phyloP scores from a whole-genome alignment of 2,797 vertebrate species.

The Acridotheres tristis region DNA sequence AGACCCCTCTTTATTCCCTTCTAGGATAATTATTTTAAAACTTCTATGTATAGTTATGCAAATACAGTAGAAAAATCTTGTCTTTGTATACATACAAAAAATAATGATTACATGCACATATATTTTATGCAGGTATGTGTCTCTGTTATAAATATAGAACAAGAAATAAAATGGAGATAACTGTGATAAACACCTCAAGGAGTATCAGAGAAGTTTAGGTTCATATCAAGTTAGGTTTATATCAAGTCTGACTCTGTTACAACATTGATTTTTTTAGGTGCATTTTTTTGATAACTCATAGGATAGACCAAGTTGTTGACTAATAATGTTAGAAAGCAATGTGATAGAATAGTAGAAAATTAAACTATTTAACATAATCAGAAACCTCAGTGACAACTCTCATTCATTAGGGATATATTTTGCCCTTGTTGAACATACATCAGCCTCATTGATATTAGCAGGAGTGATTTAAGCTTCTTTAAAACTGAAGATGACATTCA shows the following conservation, averaged over 20 bases:
- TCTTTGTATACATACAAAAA: background rate
- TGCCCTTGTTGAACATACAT: background rate
- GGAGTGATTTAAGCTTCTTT: background rate
- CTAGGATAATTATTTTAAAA: background rate
- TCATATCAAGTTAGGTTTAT: background rate
- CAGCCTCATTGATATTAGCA: background rate
- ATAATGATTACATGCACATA: background rate
- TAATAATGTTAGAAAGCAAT: background rate
- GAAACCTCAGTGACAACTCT: background rate
- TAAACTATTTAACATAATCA: background rate
- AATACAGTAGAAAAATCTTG: background rate
- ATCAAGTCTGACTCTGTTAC: background rate
- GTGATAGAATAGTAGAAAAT: background rate
- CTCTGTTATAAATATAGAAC: background rate
- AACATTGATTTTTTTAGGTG: background rate
- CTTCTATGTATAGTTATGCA: background rate
- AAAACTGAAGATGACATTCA: slow-evolving; percentile 8
- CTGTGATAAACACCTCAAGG: background rate
- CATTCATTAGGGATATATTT: background rate
- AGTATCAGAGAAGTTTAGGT: background rate
- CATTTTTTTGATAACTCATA: background rate
- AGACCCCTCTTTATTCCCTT: background rate
- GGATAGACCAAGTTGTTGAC: background rate
- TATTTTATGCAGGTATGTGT: background rate
- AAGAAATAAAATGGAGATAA: background rate